These are phyloP conservation scores for Nerophis lumbriciformis DNA, from an alignment of 2,113 vertebrate species.

Conservation along the genomic window DNA sequence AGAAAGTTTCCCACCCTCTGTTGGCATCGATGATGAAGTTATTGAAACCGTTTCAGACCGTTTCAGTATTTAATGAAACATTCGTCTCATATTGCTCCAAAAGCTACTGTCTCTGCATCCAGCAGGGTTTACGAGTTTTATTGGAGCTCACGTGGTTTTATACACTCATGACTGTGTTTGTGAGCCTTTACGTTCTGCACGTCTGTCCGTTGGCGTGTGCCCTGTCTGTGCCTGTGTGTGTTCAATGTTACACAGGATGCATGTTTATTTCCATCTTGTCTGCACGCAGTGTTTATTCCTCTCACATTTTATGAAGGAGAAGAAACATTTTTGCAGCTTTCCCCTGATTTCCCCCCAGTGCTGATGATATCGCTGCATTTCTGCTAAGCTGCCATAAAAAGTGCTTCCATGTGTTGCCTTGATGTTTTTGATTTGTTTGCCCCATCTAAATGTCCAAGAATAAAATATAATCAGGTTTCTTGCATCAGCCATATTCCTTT, in stretches of 20 bases:
- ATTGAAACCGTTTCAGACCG: conserved; percentile 45
- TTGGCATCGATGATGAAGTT: no score
- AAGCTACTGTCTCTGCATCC: conserved; percentile 30
- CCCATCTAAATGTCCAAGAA: conserved; percentile 17
- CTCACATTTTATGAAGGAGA: conserved; percentile 41
- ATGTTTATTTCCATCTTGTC: conserved; percentile 39
- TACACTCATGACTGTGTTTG: conserved; percentile 13
- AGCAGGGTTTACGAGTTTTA: conserved; percentile 35
- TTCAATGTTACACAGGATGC: conserved; percentile 12
- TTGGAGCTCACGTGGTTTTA: conserved; percentile 33
- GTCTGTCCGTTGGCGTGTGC: conserved; percentile 12
- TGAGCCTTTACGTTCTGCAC: conserved; percentile 21
- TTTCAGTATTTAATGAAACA: conserved; percentile 33
- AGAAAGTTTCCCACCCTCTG: no score
- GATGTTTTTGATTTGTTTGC: conserved; percentile 21
- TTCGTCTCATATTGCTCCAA: conserved; percentile 38
- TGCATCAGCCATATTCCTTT: neutral
- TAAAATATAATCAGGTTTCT: neutral
- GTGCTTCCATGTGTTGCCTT: conserved; percentile 56
- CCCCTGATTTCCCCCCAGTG: conserved; percentile 42
- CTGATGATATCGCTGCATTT: conserved; percentile 46
- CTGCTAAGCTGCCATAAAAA: conserved; percentile 44
- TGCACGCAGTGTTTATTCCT: conserved; percentile 44
- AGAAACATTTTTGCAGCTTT: conserved; percentile 39
- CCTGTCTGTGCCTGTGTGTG: conserved; percentile 36